Percentiles rank a stretch among this genome's conserved stretches.
Evolutionary conservation across 2,888 invertebrate genomes (phyloP).

Genomic region (Cantharis rustica): DNA sequence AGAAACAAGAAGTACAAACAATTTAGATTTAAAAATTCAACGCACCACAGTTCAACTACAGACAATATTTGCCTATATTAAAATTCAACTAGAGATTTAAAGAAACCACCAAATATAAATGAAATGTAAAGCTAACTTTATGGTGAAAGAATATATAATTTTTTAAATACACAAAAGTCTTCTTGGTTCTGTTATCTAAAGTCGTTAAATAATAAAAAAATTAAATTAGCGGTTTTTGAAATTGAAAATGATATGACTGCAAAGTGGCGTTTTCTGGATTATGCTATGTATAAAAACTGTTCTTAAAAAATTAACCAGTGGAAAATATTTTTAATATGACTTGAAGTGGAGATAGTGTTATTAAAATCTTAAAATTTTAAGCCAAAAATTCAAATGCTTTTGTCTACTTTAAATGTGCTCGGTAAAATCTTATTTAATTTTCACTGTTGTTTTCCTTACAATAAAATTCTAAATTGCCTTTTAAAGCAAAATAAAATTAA

Average conservation of each 20-base stretch:
- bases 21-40: not conserved
- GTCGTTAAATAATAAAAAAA: not conserved
- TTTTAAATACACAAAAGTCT: not conserved
- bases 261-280: too few species aligned
- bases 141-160: not conserved
- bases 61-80: not conserved
- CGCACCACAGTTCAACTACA: not conserved
- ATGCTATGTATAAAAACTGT: too few species aligned
- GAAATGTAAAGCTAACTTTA: not conserved
- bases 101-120: not conserved
- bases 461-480: not conserved
- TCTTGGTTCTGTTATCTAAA: not conserved
- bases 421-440: not conserved
- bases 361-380: not conserved
- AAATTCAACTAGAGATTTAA: not conserved
- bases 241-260: not conserved
- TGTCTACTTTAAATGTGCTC: not conserved
- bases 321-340: too few species aligned
- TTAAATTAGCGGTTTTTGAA: not conserved
- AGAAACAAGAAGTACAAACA: not conserved
- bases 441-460: not conserved
- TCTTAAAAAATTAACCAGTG: too few species aligned
- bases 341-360: not conserved
- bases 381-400: not conserved
- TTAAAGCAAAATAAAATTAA: not conserved